phyloP scores from a whole-genome alignment of 2,797 vertebrate genomes.

The Manis javanica region DNA sequence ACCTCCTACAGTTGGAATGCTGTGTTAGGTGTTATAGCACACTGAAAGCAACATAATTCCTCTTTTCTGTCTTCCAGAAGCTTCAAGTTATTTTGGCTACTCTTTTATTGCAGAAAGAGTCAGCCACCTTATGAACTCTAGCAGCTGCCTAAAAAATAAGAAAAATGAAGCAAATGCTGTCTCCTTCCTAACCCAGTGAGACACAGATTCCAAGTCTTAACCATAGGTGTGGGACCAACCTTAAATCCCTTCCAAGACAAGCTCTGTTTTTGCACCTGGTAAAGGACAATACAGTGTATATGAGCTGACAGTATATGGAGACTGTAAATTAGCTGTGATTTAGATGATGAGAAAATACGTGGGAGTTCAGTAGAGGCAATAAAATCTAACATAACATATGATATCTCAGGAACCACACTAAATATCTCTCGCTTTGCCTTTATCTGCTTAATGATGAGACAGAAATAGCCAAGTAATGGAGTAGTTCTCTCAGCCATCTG shows the following conservation, averaged over 20 bases:
- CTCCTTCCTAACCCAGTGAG: not conserved
- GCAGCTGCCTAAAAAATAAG: not conserved
- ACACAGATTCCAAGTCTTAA: not conserved
- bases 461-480: not conserved
- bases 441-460: not conserved
- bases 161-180: not conserved
- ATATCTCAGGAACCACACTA: not conserved
- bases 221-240: not conserved
- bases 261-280: not conserved
- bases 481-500: not conserved
- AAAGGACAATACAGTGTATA: not conserved
- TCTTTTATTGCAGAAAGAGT: not conserved
- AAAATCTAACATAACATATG: not conserved
- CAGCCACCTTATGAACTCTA: not conserved
- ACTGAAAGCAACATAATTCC: not conserved
- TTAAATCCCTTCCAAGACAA: not conserved
- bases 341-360: not conserved
- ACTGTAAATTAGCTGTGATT: not conserved
- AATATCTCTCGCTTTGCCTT: not conserved
- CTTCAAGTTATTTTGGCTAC: conserved; percentile 1
- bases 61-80: not conserved
- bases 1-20: not conserved
- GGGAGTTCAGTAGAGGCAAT: not conserved
- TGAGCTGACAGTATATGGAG: not conserved
- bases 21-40: not conserved